Evolutionary conservation across 2,113 vertebrate genomes (phyloP), one percentile per base, ranked within the genome.

Genomic region (Marmota flaviventris): DNA sequence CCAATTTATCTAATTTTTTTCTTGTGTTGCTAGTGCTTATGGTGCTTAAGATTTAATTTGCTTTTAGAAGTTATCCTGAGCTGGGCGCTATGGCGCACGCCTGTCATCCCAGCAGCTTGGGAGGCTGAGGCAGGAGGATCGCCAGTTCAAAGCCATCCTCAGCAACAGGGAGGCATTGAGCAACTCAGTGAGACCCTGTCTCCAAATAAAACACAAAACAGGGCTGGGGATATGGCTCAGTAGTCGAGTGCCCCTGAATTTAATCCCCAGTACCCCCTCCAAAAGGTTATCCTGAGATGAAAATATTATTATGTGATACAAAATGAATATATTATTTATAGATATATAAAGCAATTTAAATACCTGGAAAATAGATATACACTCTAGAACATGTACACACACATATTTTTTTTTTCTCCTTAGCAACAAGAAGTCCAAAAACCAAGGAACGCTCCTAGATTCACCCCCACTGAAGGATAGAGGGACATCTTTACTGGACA

Each of bases 301-400:
- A 89, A 89, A 87, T 86, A 42, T 24, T 67, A 42, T 34, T 88
- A 42, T 88, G 48, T 91, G 45, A 85, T 42, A 92, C 37, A 91
- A 45, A 93, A 85, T 51, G 24, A 84, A 70, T 48, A 81, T 61
- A 42, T 84, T 88, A 45, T 42, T 75, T 89, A 48, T 85, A 13
- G 42, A 51, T 16, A 27, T 22, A 42, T 45, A 86, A 63, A 67
- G 77, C 48, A 82, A 92, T 82, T 72, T 77, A 81, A 77, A 45
- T 89, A 94, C 22, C 12, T 96, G 85, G 27, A 69, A 56, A 56
- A 56, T 18, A 56, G 37, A 61, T 25, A 61, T 2, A 25, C 58
- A 8, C 2, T 24, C 58, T 51, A 25, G 22, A 61, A 61, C 22
- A 61, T 9, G 24, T 22, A 61, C 58, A 61, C 58, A 61, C 58